Conservation (phyloP, 2,113 vertebrate species). For the Hyperoodon ampullatus region DNA sequence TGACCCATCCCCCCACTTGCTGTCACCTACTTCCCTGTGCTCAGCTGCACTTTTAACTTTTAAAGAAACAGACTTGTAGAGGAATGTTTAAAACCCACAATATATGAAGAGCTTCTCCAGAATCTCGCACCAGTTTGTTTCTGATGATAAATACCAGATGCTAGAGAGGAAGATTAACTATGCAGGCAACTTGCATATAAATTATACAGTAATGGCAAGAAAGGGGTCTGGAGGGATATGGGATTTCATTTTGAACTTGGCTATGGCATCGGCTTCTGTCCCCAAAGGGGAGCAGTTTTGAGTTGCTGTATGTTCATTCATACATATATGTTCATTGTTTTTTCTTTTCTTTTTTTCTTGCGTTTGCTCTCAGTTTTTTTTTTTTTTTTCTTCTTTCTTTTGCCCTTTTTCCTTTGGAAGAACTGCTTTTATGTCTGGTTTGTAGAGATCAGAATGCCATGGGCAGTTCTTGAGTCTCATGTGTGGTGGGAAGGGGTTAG, state of each 20-base stretch:
- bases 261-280: neutral
- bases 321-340: neutral
- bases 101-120: constrained; percentile 42
- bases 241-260: constrained; percentile 58
- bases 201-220: constrained; percentile 45
- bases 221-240: constrained; percentile 31
- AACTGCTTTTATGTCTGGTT: neutral
- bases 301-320: neutral
- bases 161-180: constrained; percentile 39
- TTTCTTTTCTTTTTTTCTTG: neutral
- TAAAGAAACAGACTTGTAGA: constrained; percentile 41
- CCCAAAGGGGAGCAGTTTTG: neutral
- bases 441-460: neutral
- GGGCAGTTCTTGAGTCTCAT: neutral
- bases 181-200: constrained; percentile 48
- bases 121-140: constrained; percentile 56
- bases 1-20: neutral
- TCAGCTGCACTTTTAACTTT: neutral
- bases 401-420: neutral
- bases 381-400: no score
- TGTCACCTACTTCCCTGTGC: neutral
- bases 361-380: neutral
- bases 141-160: constrained; percentile 76
- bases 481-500: neutral
- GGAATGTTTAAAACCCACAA: constrained; percentile 46